These are phyloP conservation scores for Dasypogon diadema DNA, from an alignment of 2,888 invertebrate species.

Conservation along the genomic window DNA sequence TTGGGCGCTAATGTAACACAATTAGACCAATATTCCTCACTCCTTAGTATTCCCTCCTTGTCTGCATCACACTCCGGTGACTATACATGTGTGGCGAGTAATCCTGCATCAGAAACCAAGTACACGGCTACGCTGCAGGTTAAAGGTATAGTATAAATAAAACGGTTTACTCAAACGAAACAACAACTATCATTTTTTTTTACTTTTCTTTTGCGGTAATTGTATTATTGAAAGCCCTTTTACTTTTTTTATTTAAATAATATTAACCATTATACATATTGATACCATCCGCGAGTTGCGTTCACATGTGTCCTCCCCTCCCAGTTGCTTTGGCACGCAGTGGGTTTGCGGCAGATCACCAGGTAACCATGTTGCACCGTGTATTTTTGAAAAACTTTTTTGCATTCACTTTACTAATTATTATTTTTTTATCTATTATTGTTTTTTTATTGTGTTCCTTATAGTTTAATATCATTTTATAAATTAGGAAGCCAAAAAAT, in stretches of 20 bases:
- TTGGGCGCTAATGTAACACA: conserved; percentile 78
- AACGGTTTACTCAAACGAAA: conserved; percentile 17
- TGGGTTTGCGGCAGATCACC: conserved; percentile 74
- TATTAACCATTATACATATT: conserved; percentile 46
- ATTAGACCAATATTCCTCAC: conserved; percentile 82
- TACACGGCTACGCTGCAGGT: conserved; percentile 84
- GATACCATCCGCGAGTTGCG: conserved; percentile 57
- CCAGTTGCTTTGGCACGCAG: conserved; percentile 74
- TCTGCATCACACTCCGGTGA: conserved; percentile 81
- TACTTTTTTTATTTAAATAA: conserved; percentile 54
- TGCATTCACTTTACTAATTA: background rate
- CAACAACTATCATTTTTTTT: conserved; percentile 29
- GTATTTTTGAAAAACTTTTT: conserved; percentile 60
- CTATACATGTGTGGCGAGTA: conserved; percentile 83
- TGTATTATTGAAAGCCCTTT: conserved; percentile 38
- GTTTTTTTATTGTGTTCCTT: no score
- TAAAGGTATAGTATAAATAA: conserved; percentile 78
- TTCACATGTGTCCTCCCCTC: conserved; percentile 62
- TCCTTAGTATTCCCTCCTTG: conserved; percentile 82
- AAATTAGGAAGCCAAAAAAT: no score
- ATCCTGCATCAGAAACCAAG: conserved; percentile 83
- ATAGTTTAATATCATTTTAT: no score
- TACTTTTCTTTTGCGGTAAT: conserved; percentile 42
- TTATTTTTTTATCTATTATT: no score
- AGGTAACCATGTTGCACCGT: conserved; percentile 76